phyloP scores from a whole-genome alignment of 2,113 vertebrate genomes.

The Cottus gobio region DNA sequence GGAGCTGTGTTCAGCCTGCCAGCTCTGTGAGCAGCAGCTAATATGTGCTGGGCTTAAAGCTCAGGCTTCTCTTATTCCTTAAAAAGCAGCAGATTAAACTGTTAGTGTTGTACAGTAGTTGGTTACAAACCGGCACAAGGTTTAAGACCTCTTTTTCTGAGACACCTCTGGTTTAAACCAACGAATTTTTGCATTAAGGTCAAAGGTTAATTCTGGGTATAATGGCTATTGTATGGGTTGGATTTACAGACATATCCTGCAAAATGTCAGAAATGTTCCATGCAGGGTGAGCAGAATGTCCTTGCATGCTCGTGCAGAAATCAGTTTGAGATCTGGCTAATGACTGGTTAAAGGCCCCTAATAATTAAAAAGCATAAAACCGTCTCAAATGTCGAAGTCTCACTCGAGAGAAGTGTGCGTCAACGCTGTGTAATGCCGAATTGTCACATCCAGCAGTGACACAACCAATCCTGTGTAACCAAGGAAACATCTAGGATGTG shows the following conservation, averaged over 20 bases:
- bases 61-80: conserved; percentile 53
- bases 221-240: neutral
- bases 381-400: too few species aligned
- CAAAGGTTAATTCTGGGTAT: conserved; percentile 41
- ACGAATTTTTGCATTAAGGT: conserved; percentile 13
- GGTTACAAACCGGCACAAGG: conserved; percentile 47
- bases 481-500: neutral
- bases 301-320: neutral
- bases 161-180: conserved; percentile 18
- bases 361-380: too few species aligned
- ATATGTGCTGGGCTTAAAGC: conserved; percentile 59
- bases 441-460: neutral
- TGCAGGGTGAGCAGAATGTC: neutral
- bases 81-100: conserved; percentile 63
- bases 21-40: conserved; percentile 64
- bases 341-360: conserved; percentile 6
- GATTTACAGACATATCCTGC: conserved; percentile 2
- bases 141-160: conserved; percentile 42
- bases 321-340: conserved; percentile 22
- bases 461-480: neutral
- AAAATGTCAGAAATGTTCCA: conserved; percentile 11
- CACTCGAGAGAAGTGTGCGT: too few species aligned
- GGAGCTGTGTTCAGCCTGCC: conserved; percentile 63
- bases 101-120: conserved; percentile 44
- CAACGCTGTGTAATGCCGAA: conserved; percentile 1